Evolutionary conservation across 1,140 invertebrate species (phyloP).

Genomic region (Caenorhabditis briggsae): DNA sequence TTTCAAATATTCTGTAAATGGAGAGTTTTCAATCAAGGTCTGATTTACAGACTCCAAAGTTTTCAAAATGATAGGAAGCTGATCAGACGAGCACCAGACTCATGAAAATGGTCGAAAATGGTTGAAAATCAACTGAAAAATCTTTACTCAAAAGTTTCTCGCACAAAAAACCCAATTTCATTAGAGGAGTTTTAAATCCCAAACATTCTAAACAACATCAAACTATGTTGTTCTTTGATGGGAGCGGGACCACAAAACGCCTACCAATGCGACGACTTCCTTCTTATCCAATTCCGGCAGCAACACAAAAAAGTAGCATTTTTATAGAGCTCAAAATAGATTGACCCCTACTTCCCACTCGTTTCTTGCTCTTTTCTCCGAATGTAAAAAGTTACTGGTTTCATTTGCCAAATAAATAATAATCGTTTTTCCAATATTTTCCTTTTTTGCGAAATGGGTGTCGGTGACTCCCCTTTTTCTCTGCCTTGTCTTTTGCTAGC

Average conservation of each 20-base stretch:
- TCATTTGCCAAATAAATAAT: neutral
- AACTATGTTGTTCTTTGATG: conserved; percentile 30
- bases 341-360: neutral
- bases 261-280: conserved; percentile 2
- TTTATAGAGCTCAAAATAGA: conserved; percentile 8
- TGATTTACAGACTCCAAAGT: too few relatives aligned
- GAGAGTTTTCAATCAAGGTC: too few relatives aligned
- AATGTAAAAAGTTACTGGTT: neutral
- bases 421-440: neutral
- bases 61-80: too few relatives aligned
- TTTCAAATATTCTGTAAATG: too few relatives aligned
- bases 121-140: too few relatives aligned
- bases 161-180: too few relatives aligned
- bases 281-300: conserved; percentile 32
- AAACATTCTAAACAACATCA: neutral
- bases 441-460: neutral
- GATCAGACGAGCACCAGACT: too few relatives aligned
- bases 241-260: conserved; percentile 10
- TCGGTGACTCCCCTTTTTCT: neutral
- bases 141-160: too few relatives aligned
- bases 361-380: neutral
- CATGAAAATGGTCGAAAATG: too few relatives aligned
- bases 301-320: neutral
- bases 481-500: neutral
- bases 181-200: too few relatives aligned